Evolutionary conservation across 2,113 vertebrate species (phyloP), one percentile per base, ranked within the genome.

Genomic region (Columba livia): DNA sequence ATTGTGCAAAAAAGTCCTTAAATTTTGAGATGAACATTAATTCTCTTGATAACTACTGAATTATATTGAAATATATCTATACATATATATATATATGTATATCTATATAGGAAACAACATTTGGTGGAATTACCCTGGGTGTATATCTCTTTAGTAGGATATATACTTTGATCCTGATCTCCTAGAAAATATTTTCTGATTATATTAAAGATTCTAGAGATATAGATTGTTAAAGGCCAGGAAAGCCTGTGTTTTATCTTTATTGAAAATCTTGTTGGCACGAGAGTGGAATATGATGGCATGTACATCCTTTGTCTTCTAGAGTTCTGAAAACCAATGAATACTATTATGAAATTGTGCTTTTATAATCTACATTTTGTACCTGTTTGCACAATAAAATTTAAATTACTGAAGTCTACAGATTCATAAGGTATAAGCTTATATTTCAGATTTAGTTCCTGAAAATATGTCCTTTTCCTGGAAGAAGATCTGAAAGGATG

Each of bases 401-500:
- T 77, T 64, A 36, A 88, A 56, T 77, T 10, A 58, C 15, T 66
- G 40, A 48, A 88, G 4, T 38, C 36, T 60, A 38, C 20, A 83
- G 29, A 54, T 81, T 85, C 20, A 10, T 72, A 79, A 74, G 1
- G 11, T 83, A 5, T 75, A 82, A 87, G 28, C 7, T 88, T 84
- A 5, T n/a, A 69, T 88, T 88, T 71, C 23, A 34, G 31, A 58
- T 74, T 66, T 85, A 3, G 34, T 90, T 94, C 87, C 54, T 95
- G 54, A 84, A 96, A 90, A 92, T 64, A 51, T 14, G 21, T 88
- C 51, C 13, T 91, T 72, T 92, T 66, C 44, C 65, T 96, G 75
- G n/a, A 85, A 92, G 58, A 57, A 61, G 28, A 79, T 75, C 38
- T 56, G 32, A 82, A 42, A 73, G 10, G 61, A 38, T 79, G 20